Evolutionary conservation across 2,888 invertebrate species (phyloP).

Genomic region (Ganaspis brasiliensis): DNA sequence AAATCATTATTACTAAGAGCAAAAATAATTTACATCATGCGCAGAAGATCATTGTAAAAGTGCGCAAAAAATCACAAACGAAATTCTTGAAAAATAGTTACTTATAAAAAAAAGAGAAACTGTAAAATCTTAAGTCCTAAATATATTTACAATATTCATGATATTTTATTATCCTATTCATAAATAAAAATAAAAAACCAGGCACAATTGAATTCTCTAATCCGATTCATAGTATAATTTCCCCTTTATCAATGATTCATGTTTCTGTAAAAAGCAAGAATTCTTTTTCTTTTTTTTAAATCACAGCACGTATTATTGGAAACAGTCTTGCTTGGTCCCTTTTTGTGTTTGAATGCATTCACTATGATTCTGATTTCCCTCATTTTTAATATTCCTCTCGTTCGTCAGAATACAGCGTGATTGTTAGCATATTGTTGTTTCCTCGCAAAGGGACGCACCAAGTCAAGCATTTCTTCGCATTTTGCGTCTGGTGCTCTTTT

Average conservation of each 20-base stretch:
- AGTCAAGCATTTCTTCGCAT: conserved; percentile 33
- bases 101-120: too few species aligned
- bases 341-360: background rate
- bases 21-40: too few species aligned
- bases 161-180: too few species aligned
- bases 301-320: conserved; percentile 16
- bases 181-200: too few species aligned
- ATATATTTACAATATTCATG: too few species aligned
- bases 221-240: too few species aligned
- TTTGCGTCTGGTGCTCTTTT: conserved; percentile 2
- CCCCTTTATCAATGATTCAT: background rate
- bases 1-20: too few species aligned
- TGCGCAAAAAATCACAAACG: too few species aligned
- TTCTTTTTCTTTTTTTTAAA: background rate
- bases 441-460: conserved; percentile 10
- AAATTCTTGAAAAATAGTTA: too few species aligned
- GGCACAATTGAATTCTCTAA: too few species aligned
- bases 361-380: conserved; percentile 32
- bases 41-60: too few species aligned
- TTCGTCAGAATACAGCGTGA: conserved; percentile 17
- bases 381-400: conserved; percentile 35
- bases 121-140: too few species aligned
- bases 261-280: background rate
- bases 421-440: conserved; percentile 41
- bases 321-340: conserved; percentile 15